Conservation (phyloP, 2,113 vertebrate species). For the Dinomys branickii region DNA sequence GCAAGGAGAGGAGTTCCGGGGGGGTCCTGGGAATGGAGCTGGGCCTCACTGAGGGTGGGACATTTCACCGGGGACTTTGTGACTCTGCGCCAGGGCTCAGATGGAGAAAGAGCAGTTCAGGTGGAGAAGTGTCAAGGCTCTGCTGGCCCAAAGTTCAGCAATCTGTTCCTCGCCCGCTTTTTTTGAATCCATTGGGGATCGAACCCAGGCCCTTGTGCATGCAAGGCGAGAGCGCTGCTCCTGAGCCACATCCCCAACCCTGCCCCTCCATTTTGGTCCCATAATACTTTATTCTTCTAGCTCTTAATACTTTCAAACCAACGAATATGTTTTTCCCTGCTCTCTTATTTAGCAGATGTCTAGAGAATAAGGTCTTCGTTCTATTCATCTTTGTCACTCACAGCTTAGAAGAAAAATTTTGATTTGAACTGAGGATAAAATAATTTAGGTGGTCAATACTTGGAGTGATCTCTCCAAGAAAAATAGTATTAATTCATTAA, state of each 20-base stretch:
- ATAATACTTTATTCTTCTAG: background rate
- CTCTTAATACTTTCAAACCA: no score
- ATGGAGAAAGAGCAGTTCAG: background rate
- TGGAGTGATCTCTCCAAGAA: conserved; percentile 20
- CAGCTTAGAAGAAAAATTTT: background rate
- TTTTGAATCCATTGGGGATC: no score
- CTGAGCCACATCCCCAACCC: no score
- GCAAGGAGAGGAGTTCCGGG: background rate
- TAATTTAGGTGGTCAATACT: background rate
- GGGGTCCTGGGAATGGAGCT: background rate
- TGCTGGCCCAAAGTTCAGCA: background rate
- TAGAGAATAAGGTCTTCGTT: background rate
- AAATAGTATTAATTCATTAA: background rate
- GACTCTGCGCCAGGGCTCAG: background rate
- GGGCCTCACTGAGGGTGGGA: background rate
- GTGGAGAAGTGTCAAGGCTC: background rate
- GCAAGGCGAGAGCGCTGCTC: no score
- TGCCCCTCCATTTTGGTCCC: background rate
- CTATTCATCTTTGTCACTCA: background rate
- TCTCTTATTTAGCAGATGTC: background rate
- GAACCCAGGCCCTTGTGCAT: no score
- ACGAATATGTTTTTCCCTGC: background rate
- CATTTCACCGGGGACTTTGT: background rate
- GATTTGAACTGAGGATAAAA: background rate
- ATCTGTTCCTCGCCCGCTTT: background rate